Evolutionary conservation across 1,140 invertebrate genomes (phyloP).

Genomic region (Cyclargus thomasi): DNA sequence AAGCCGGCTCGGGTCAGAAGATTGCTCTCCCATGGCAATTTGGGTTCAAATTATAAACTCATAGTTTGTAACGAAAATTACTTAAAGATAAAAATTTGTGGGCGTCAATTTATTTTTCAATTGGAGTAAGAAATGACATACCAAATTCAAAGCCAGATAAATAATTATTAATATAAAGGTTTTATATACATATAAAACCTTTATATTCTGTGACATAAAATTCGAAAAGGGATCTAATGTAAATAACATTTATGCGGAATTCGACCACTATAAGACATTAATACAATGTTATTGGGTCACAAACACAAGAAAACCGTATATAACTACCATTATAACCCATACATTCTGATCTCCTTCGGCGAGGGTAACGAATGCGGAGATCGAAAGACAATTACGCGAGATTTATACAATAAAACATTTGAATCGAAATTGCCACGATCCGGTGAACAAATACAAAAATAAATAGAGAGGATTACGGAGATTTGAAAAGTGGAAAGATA

Average conservation of each 20-base stretch:
- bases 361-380: background rate
- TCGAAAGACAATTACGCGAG: background rate
- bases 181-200: no score
- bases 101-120: no score
- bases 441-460: constrained; percentile 10
- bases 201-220: no score
- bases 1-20: no score
- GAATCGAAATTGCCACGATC: background rate
- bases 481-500: constrained; percentile 13
- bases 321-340: background rate
- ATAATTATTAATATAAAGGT: no score
- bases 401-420: constrained; percentile 4
- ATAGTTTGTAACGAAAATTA: no score
- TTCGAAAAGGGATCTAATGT: no score
- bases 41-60: no score
- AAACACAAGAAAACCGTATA: background rate
- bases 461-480: background rate
- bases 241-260: background rate
- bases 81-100: no score
- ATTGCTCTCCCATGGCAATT: no score
- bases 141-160: no score
- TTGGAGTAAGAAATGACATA: no score
- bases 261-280: background rate
- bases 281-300: background rate
- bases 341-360: background rate